Evolutionary conservation across 2,888 invertebrate species (phyloP).

Genomic region (Tricholauxania praeusta): DNA sequence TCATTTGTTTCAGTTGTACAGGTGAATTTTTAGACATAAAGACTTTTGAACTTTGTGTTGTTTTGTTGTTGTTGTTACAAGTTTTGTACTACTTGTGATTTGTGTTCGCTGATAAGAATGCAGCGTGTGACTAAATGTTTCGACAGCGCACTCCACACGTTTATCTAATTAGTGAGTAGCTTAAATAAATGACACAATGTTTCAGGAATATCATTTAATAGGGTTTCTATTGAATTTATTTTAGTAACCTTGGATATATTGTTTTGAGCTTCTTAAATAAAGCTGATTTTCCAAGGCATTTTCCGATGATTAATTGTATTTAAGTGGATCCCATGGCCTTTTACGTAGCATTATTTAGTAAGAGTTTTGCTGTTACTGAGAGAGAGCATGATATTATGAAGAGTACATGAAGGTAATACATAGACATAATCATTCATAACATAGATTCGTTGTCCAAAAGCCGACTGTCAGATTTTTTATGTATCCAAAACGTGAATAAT

Average conservation of each 20-base stretch:
- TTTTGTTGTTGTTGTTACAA: conserved; percentile 30
- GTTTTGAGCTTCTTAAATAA: background rate
- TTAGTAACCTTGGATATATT: no score
- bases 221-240: no score
- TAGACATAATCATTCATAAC: no score
- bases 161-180: conserved; percentile 55
- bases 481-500: no score
- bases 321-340: background rate
- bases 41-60: conserved; percentile 43
- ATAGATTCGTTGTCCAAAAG: no score
- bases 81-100: conserved; percentile 48
- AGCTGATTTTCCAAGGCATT: background rate
- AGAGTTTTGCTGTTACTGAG: background rate
- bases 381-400: no score
- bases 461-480: no score
- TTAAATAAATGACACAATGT: background rate
- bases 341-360: background rate
- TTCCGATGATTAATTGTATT: background rate
- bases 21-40: conserved; percentile 9
- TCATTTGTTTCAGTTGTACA: conserved; percentile 1
- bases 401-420: no score
- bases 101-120: conserved; percentile 53
- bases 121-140: conserved; percentile 49
- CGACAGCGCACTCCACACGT: conserved; percentile 58
- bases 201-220: background rate